Base-by-base conservation (phyloP, 1,140 invertebrate genomes). In the Hypothenemus hampei region DNA sequence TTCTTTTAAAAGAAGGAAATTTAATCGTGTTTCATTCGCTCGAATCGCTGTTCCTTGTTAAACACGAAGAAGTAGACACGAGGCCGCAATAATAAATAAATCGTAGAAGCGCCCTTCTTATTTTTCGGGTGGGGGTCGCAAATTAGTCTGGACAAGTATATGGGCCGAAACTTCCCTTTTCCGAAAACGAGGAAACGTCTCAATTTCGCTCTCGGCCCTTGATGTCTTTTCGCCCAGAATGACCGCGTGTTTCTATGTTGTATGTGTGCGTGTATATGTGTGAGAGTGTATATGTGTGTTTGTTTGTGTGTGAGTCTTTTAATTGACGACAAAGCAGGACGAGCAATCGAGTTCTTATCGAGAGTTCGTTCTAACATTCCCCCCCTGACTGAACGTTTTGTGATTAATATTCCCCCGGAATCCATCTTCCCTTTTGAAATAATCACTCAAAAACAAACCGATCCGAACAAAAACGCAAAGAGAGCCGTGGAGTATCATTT, bases 111-210 rank as follows among this genome's bases (percentile, higher is more conserved):
- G 33, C 51, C 51, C 51, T 54, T 35, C 51, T 24, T n/a, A n/a
- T n/a, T n/a, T n/a, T n/a, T n/a, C n/a, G n/a, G n/a, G n/a, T n/a
- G n/a, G n/a, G 26, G 51, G 51, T 41, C 23, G 33, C 39, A 54
- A 54, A 54, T 54, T 54, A 54, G 51, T 46, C 35, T 46, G 51
- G 51, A 54, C 51, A 54, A 54, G 51, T 54, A 54, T 54, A 54
- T 54, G 51, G 51, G 43, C 51, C 41, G 51, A 41, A 54, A 54
- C 51, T 46, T 54, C 51, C 51, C 51, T 46, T 54, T 54, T 46
- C 51, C 47, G 39, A 29, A 35, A 54, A 54, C 45, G 45, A 54
- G 51, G 51, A 54, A 54, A 54, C 51, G 39, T 54, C 51, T 54
- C 51, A 54, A 54, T 54, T 54, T 54, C n/a, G n/a, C n/a, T n/a